Evolutionary conservation across 2,797 vertebrate genomes (phyloP).

Genomic region (Neomorphus geoffroyi): DNA sequence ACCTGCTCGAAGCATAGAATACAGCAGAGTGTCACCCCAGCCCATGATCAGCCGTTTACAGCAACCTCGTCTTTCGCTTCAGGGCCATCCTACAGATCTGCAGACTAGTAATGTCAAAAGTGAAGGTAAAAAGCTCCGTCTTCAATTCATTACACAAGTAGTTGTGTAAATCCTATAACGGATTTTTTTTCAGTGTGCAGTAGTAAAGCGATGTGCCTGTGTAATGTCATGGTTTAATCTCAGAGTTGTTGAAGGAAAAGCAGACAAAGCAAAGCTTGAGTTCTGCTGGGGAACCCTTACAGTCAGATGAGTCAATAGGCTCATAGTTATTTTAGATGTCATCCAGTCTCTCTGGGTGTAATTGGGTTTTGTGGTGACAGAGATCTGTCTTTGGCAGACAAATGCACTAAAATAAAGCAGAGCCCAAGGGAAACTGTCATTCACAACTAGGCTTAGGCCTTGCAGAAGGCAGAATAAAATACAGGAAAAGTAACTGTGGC

Average conservation of each 20-base stretch:
- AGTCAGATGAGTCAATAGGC: neutral
- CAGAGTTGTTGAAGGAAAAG: neutral
- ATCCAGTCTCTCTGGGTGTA: neutral
- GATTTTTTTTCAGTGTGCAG: neutral
- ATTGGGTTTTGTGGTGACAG: neutral
- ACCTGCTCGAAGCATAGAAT: slow-evolving; percentile 91
- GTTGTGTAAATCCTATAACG: neutral
- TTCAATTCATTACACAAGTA: neutral
- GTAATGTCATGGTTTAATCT: neutral
- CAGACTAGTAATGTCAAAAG: slow-evolving; percentile 93
- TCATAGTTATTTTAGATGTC: neutral
- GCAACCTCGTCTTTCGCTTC: slow-evolving; percentile 94
- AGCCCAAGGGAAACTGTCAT: neutral
- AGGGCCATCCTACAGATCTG: slow-evolving; percentile 89
- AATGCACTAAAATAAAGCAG: neutral
- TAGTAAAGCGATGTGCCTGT: neutral
- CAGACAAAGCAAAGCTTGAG: neutral
- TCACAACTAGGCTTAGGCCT: neutral
- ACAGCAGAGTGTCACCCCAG: slow-evolving; percentile 90
- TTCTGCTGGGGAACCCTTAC: neutral
- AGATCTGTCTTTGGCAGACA: neutral
- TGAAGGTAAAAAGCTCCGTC: slow-evolving; percentile 84
- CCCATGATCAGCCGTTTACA: slow-evolving; percentile 95
- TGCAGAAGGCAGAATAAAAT: neutral
- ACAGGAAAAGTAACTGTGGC: neutral